Evolutionary conservation across 2,888 invertebrate genomes (phyloP), one percentile per base, ranked within the genome.

Genomic region (Crocallis elinguaria): DNA sequence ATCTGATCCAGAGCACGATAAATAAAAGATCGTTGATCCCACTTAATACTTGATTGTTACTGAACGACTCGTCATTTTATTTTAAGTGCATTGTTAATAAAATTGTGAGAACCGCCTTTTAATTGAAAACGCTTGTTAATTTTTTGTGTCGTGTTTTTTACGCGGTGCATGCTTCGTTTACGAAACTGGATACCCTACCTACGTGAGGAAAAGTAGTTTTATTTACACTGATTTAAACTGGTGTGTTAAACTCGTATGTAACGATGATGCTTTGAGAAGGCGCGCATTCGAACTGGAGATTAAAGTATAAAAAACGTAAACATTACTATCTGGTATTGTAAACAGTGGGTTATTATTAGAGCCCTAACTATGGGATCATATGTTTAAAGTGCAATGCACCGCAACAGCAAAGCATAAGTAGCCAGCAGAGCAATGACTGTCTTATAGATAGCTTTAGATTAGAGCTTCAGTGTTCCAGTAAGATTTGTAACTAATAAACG

Each of bases 331-430:
- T 84, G 74, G 71, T 64, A 64, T 69, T 75, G 83, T 86, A 87
- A 86, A 86, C 86, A 84, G 62, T 49, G 69, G 67, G 84, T 81
- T 88, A 87, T 85, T 84, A 86, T 81, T 86, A 88, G 85, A 78
- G 59, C 62, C 64, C 69, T 71, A 69, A 71, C 71, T 71, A 71
- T 67, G 71, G 77, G 74, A 79, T 77, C 74, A 75, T 75, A 74
- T 71, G 74, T 74, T 71, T 67, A 57, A 61, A 69, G 67, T 68
- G 64, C 69, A 66, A 62, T 68, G 69, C 68, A 69, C 65, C 52
- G 58, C 64, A 54, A 55, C 6, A 16, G 36, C 60, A n/a, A n/a
- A n/a, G n/a, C n/a, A n/a, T n/a, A n/a, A n/a, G n/a, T n/a, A n/a
- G n/a, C n/a, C n/a, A n/a, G n/a, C n/a, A 51, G 57, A 25, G 42